Percentiles rank a stretch among this genome's conserved stretches.
phyloP scores from a whole-genome alignment of 2,888 invertebrate genomes.

The Phortica magna region DNA sequence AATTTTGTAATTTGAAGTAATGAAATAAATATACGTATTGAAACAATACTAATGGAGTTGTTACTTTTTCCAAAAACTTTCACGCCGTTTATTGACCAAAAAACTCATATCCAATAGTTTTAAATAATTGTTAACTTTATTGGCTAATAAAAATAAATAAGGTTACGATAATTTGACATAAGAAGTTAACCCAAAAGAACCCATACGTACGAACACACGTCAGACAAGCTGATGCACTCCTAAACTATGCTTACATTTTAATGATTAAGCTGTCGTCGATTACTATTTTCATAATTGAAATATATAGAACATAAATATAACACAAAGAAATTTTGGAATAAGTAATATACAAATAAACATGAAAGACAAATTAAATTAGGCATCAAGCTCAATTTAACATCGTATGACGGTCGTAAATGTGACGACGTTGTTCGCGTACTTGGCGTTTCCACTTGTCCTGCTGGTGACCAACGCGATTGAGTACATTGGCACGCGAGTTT shows the following conservation, averaged over 20 bases:
- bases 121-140: too few species aligned
- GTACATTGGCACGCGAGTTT: constrained; percentile 86
- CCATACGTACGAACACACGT: too few species aligned
- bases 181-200: too few species aligned
- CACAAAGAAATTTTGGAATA: constrained; percentile 23
- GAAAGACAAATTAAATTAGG: not conserved
- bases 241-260: constrained; percentile 36
- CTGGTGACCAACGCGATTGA: constrained; percentile 96
- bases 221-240: constrained; percentile 34
- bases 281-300: not conserved
- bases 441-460: constrained; percentile 99
- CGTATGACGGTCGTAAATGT: constrained; percentile 98
- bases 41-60: constrained; percentile 1
- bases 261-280: constrained; percentile 39
- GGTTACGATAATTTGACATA: too few species aligned
- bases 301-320: not conserved
- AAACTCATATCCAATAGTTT: too few species aligned
- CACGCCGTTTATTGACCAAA: too few species aligned
- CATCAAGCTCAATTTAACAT: constrained; percentile 89
- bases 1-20: constrained; percentile 35
- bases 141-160: too few species aligned
- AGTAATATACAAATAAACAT: not conserved
- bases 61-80: not conserved
- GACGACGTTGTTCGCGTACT: constrained; percentile 88
- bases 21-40: constrained; percentile 47